Conservation (phyloP, 2,797 vertebrate species). For the Tapera naevia region DNA sequence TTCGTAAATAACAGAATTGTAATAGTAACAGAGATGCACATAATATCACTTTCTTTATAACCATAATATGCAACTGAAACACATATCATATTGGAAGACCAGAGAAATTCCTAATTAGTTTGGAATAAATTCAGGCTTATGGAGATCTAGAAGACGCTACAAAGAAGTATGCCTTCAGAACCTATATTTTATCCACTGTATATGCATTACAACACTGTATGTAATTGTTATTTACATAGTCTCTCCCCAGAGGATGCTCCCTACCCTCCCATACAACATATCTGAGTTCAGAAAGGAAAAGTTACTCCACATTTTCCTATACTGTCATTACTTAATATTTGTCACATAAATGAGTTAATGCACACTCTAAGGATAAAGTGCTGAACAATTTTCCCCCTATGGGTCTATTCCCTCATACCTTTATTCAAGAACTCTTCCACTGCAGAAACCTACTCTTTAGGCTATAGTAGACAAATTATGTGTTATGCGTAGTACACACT, state of each 20-base stretch:
- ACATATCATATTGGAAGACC: not conserved
- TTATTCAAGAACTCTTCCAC: not conserved
- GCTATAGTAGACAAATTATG: not conserved
- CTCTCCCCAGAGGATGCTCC: not conserved
- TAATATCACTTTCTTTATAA: not conserved
- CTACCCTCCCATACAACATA: not conserved
- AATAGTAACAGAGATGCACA: not conserved
- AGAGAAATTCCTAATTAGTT: not conserved
- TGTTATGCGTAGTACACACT: not conserved
- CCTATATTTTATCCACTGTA: not conserved
- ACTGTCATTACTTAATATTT: not conserved
- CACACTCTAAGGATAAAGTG: not conserved
- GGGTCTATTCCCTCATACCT: not conserved
- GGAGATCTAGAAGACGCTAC: not conserved
- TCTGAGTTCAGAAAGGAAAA: not conserved
- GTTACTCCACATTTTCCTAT: not conserved
- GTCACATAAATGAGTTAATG: not conserved
- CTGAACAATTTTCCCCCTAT: not conserved
- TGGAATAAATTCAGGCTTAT: not conserved
- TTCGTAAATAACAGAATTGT: not conserved
- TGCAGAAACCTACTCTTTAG: not conserved
- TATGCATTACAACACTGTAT: not conserved
- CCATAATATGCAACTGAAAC: not conserved
- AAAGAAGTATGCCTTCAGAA: not conserved
- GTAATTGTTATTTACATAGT: not conserved